These are phyloP conservation scores for Cuculus canorus DNA, from an alignment of 2,797 vertebrate genomes.

Conservation along the genomic window DNA sequence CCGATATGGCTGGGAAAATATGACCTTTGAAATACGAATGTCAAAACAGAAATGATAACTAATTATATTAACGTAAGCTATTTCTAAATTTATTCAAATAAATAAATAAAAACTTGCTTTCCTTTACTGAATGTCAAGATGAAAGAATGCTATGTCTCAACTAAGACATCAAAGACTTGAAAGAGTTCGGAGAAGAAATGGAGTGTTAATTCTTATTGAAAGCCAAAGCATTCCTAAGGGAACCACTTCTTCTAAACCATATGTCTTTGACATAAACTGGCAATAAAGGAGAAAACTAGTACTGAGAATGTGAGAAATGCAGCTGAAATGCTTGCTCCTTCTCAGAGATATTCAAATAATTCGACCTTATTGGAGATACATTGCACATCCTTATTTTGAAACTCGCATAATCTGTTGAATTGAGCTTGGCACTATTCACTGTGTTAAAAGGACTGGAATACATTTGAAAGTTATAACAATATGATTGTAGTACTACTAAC, in stretches of 20 bases:
- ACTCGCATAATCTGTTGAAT: slow-evolving; percentile 14
- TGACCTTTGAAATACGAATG: not conserved
- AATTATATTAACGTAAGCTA: slow-evolving; percentile 13
- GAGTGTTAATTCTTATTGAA: slow-evolving; percentile 60
- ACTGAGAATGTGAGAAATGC: slow-evolving; percentile 28
- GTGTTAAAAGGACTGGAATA: not conserved
- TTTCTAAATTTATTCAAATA: slow-evolving; percentile 31
- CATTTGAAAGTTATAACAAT: not conserved
- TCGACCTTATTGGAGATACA: slow-evolving; percentile 36
- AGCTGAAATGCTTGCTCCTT: slow-evolving; percentile 13
- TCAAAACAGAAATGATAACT: not conserved
- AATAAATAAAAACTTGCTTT: slow-evolving; percentile 21
- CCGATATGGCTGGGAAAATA: not conserved
- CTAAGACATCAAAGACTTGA: slow-evolving; percentile 54
- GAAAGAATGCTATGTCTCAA: slow-evolving; percentile 24
- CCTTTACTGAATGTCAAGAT: slow-evolving; percentile 40
- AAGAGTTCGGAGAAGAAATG: slow-evolving; percentile 52
- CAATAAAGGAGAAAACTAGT: slow-evolving; percentile 42
- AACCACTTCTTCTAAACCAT: slow-evolving; percentile 15
- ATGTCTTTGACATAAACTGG: slow-evolving; percentile 53
- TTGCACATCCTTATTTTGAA: slow-evolving; percentile 4
- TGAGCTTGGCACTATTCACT: not conserved
- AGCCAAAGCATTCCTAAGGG: slow-evolving; percentile 38
- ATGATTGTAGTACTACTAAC: not conserved
- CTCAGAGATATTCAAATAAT: slow-evolving; percentile 17